Evolutionary conservation across 2,888 invertebrate genomes (phyloP).

Genomic region (Agrochola lota): DNA sequence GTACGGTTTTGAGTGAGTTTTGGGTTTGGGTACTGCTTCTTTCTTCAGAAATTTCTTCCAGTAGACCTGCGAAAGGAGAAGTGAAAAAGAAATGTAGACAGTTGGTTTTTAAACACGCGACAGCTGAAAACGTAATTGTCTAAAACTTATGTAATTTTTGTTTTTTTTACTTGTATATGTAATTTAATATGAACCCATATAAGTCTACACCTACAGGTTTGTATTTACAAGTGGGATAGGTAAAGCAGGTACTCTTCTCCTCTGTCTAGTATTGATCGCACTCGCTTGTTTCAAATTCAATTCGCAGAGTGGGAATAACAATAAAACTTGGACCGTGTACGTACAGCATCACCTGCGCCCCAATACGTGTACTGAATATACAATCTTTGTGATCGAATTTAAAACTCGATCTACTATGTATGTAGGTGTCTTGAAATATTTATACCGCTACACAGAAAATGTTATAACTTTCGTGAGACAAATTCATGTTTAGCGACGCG

Average conservation of each 20-base stretch:
- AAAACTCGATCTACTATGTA: conserved; percentile 60
- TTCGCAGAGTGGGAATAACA: conserved; percentile 89
- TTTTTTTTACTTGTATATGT: too few relatives aligned
- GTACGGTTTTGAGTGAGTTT: too few relatives aligned
- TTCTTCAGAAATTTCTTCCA: too few relatives aligned
- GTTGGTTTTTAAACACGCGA: not conserved
- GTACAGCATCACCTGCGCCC: conserved; percentile 85
- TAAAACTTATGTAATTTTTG: too few relatives aligned
- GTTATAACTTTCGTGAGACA: conserved; percentile 24
- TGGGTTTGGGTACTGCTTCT: too few relatives aligned
- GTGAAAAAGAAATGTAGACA: too few relatives aligned
- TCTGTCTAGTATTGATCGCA: conserved; percentile 80
- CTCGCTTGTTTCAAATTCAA: conserved; percentile 88
- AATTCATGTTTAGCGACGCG: conserved; percentile 18
- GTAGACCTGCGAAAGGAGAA: too few relatives aligned
- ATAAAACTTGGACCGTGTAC: conserved; percentile 86
- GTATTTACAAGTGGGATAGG: not conserved
- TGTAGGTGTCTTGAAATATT: conserved; percentile 9
- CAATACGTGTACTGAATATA: conserved; percentile 83
- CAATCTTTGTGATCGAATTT: conserved; percentile 68
- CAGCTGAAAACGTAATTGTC: not conserved
- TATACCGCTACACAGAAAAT: conserved; percentile 23
- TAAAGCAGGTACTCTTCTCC: conserved; percentile 31
- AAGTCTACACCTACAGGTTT: too few relatives aligned
- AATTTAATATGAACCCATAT: too few relatives aligned